A percentile compares a stretch with the other conserved stretches of the same genome.
Conservation (phyloP, 2,113 vertebrate genomes). For the Pyxicephalus adspersus region DNA sequence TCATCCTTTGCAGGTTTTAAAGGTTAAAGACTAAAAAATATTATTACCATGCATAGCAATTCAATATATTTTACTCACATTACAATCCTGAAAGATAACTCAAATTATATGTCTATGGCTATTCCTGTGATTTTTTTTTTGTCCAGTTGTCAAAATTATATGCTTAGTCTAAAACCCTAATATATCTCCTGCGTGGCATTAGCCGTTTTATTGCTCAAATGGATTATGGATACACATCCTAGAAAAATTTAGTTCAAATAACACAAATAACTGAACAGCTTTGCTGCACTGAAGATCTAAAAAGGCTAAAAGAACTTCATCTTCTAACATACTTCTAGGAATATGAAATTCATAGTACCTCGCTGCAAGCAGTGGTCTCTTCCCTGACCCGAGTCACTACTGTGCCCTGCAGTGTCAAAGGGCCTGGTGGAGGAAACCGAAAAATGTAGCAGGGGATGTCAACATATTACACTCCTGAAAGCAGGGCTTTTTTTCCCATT, state of each 20-base stretch:
- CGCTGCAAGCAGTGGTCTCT: no score
- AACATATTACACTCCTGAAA: no score
- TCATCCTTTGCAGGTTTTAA: conserved; percentile 38
- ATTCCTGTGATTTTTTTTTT: conserved; percentile 18
- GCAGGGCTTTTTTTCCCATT: no score
- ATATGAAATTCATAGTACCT: no score
- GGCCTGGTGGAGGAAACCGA: no score
- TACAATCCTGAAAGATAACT: conserved; percentile 1
- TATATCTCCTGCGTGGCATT: background rate
- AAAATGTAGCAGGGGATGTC: no score
- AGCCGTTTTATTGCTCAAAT: background rate
- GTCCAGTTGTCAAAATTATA: conserved; percentile 13
- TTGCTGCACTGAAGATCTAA: no score
- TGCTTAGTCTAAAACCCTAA: background rate
- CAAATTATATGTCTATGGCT: conserved; percentile 15
- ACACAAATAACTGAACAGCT: background rate
- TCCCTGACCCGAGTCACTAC: no score
- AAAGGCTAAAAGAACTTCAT: no score
- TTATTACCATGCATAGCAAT: conserved; percentile 23
- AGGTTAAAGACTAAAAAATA: conserved; percentile 37
- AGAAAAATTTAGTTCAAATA: no score
- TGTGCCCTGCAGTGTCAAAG: no score
- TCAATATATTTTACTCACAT: conserved; percentile 26
- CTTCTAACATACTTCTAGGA: no score
- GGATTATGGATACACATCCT: background rate